phyloP scores from a whole-genome alignment of 2,797 vertebrate species.

The Periparus ater region DNA sequence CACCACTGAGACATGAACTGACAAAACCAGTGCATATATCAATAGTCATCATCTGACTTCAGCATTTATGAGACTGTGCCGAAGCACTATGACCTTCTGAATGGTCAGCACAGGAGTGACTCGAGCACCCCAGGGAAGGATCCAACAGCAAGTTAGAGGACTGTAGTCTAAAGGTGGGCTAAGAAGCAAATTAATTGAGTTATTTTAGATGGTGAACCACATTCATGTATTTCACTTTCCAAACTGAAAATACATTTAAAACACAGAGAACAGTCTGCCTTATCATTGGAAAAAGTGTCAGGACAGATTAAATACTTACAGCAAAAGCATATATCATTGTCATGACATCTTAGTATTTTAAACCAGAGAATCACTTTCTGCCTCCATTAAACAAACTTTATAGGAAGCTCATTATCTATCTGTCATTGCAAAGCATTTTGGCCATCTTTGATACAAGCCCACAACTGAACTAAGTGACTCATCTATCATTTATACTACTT shows the following conservation, averaged over 20 bases:
- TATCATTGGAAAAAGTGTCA: background rate
- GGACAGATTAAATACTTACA: background rate
- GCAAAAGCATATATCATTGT: background rate
- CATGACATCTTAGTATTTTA: background rate
- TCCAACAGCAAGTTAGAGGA: background rate
- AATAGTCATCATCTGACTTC: conserved; percentile 4
- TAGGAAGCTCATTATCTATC: background rate
- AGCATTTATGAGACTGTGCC: background rate
- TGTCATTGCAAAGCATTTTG: background rate
- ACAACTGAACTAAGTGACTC: background rate
- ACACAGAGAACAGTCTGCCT: background rate
- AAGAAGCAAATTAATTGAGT: background rate
- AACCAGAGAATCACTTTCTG: background rate
- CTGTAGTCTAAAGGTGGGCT: background rate
- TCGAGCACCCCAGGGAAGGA: background rate
- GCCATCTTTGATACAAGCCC: background rate
- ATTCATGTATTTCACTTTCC: background rate
- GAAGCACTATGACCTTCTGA: background rate
- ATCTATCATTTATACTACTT: background rate
- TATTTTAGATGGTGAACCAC: background rate
- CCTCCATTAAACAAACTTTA: background rate
- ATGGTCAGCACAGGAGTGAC: background rate
- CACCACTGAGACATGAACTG: background rate
- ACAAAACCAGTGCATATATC: conserved; percentile 18
- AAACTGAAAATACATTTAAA: background rate